Base-by-base conservation (phyloP, 2,888 invertebrate genomes). In the Polylopha cassiicola region DNA sequence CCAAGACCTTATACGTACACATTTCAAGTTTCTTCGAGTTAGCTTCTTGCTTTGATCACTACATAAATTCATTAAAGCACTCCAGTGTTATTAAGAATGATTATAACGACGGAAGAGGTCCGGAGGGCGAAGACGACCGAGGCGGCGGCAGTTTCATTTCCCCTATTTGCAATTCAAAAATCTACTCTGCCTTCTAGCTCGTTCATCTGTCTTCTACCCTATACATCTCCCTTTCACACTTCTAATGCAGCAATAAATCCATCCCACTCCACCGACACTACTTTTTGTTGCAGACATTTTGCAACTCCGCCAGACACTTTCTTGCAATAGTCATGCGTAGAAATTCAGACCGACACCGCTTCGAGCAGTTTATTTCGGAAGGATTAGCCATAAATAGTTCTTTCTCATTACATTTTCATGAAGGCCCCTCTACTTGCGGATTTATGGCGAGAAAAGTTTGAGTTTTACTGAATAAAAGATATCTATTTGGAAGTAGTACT, bases 371-470 rank as follows among this genome's bases (percentile, higher is more conserved):
- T 81, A 76, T 81, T 80, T 67, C 68, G 58, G 76, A 79, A 78
- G 82, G 81, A 82, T 84, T 84, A 82, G 74, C 80, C 70, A 79
- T 84, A 84, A 85, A 84, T 81, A 82, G 78, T 81, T 77, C 72
- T 73, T 62, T 55, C 73, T 78, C 74, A 77, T 82, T 82, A 82
- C 74, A 81, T 73, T 84, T 84, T 84, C 84, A 85, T 82, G 81
- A 80, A 76, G 67, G 70, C 61, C 69, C 65, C 61, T 73, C 63
- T 67, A 69, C 65, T 73, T 67, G 72, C 69, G 70, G 77, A 79
- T 81, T 84, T 82, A 84, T 82, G 68, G 66, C 53, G 68, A 61
- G 76, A 79, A 81, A 82, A 84, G 73, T 84, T 84, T 80, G 78
- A 79, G 71, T 68, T 72, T 80, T 70, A 69, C 74, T 80, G 82